Conservation (phyloP, 1,140 invertebrate species). For the Hirudo medicinalis region DNA sequence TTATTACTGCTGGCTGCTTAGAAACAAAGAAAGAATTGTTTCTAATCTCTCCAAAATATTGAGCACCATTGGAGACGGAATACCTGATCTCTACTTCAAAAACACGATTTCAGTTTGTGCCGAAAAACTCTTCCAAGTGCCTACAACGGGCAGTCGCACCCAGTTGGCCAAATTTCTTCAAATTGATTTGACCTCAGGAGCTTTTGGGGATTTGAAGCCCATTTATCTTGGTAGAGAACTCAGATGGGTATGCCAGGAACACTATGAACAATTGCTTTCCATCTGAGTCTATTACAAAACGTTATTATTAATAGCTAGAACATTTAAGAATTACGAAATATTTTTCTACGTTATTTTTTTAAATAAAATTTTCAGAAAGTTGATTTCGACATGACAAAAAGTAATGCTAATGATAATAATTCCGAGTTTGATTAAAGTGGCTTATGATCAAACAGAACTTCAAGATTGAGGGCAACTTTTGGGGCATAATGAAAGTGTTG, state of each 20-base stretch:
- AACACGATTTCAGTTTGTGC: slow-evolving; percentile 14
- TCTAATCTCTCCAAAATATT: slow-evolving; percentile 26
- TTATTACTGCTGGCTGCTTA: slow-evolving; percentile 20
- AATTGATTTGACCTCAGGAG: slow-evolving; percentile 14
- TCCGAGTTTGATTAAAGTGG: no score
- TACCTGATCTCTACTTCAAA: slow-evolving; percentile 22
- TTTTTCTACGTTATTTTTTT: no score
- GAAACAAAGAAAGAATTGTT: slow-evolving; percentile 23
- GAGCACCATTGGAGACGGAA: slow-evolving; percentile 20
- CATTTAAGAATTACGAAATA: no score
- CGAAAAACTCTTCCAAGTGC: slow-evolving; percentile 17
- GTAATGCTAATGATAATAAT: no score
- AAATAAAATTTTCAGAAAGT: no score
- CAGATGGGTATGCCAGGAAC: slow-evolving; percentile 20
- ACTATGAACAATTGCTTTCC: slow-evolving; percentile 17
- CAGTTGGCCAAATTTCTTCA: slow-evolving; percentile 21
- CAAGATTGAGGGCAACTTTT: no score
- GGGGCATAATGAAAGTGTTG: no score
- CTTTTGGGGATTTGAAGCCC: slow-evolving; percentile 18
- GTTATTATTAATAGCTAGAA: no score
- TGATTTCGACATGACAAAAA: no score
- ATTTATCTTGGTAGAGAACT: slow-evolving; percentile 21
- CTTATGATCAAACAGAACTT: no score
- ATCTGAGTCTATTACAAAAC: no score
- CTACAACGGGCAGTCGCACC: slow-evolving; percentile 18